These are phyloP conservation scores for Sphaerodactylus townsendi DNA, from an alignment of 2,113 vertebrate species.

Conservation along the genomic window DNA sequence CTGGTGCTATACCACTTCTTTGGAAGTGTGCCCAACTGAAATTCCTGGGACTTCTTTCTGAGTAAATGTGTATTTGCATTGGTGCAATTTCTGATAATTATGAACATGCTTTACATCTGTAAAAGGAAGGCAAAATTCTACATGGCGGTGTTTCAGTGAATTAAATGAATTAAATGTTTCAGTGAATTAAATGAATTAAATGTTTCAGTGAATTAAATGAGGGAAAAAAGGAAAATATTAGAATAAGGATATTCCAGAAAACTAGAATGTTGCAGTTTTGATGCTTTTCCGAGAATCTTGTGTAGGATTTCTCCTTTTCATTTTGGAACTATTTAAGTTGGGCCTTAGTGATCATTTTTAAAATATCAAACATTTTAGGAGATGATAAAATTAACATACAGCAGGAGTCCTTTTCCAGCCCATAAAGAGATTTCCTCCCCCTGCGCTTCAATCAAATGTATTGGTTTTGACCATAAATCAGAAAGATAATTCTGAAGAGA, in stretches of 20 bases:
- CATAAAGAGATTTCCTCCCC: too few relatives aligned
- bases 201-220: not conserved
- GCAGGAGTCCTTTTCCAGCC: too few relatives aligned
- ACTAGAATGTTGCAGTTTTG: not conserved
- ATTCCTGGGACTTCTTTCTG: too few relatives aligned
- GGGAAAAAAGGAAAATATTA: not conserved
- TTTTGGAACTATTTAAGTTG: not conserved
- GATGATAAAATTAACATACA: too few relatives aligned
- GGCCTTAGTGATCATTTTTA: not conserved
- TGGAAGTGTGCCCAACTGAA: too few relatives aligned
- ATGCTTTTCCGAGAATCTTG: not conserved
- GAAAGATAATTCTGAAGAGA: too few relatives aligned
- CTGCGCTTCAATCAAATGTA: too few relatives aligned
- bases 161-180: not conserved
- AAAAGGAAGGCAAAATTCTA: not conserved
- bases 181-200: not conserved
- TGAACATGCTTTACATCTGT: not conserved
- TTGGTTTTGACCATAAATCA: too few relatives aligned
- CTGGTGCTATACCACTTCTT: too few relatives aligned
- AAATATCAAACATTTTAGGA: not conserved
- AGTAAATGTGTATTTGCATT: not conserved
- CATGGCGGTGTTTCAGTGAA: not conserved
- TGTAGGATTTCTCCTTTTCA: not conserved
- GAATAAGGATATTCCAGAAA: not conserved
- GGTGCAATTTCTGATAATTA: not conserved